Percentiles rank a stretch among this genome's conserved stretches.
Evolutionary conservation across 2,113 vertebrate species (phyloP).

Genomic region (Parus major): DNA sequence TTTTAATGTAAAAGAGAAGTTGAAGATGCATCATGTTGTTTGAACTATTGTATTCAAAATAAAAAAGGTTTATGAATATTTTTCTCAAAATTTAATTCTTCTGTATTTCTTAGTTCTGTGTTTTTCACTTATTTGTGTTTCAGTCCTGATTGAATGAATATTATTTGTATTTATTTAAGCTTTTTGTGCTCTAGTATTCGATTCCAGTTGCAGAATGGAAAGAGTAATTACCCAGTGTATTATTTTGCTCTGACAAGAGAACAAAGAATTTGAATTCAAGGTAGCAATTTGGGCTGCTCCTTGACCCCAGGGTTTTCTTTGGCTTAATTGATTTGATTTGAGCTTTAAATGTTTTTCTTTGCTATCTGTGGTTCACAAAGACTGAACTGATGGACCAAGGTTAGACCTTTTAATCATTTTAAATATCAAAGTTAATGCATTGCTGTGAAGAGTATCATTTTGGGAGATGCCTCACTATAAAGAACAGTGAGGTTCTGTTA

Average conservation of each 20-base stretch:
- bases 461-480: not conserved
- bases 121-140: not conserved
- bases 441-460: not conserved
- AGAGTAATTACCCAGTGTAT: not conserved
- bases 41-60: not conserved
- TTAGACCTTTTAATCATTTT: not conserved
- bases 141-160: not conserved
- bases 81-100: not conserved
- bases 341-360: not conserved
- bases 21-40: not conserved
- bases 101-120: not conserved
- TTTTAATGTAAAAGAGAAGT: not conserved
- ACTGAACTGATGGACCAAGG: not conserved
- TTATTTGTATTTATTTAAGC: not conserved
- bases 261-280: not conserved
- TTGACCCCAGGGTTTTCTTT: not conserved
- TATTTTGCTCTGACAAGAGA: not conserved
- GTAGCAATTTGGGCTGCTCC: not conserved
- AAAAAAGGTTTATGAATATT: not conserved
- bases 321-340: not conserved
- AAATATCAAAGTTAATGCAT: not conserved
- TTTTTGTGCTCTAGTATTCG: not conserved
- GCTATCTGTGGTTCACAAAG: not conserved
- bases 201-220: not conserved
- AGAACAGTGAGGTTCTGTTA: not conserved